Evolutionary conservation across 2,797 vertebrate genomes (phyloP), one percentile per base, ranked within the genome.

Genomic region (Coranthus polyacanthus): DNA sequence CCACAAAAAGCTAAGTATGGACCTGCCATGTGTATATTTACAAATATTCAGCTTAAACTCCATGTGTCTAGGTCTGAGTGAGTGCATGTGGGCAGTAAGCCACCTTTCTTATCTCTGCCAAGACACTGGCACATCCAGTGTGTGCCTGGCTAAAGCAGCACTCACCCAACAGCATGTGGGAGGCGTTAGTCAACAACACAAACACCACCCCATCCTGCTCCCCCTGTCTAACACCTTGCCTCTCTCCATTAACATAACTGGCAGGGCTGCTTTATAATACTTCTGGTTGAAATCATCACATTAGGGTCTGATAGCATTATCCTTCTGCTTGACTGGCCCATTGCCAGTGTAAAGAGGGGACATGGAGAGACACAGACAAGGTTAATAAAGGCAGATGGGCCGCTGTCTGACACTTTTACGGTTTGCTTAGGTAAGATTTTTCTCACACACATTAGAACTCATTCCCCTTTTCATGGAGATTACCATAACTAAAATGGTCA

Each of bases 271-370:
- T 83, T 78, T 75, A 72, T 79, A 88, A 86, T 84, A 80, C 68
- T 79, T 81, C 75, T 82, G 86, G 62, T 83, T 85, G 82, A 86
- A 92, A 90, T 89, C 73, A 75, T 87, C 79, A 58, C 83, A 82
- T 87, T 80, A 85, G 64, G 68, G 69, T 52, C 74, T 70, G 76
- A 82, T 83, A 74, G 75, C 71, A 71, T 80, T 78, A 79, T 72
- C 82, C 83, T 68, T 68, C 80, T 84, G 82, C 65, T 72, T 63
- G 69, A 67, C 78, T 83, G 85, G 84, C 65, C 58, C 53, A 0
- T 41, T 59, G 83, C 82, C 89, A 88, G 72, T 12, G 20, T 67
- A 52, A 79, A 85, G 52, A 72, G 65, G 53, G 63, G 75, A 82
- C 70, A 68, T 13, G 50, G 37, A 72, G 63, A 60, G 75, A 83